Base-by-base conservation (phyloP, 2,888 invertebrate genomes). In the Lottia gigantea region DNA sequence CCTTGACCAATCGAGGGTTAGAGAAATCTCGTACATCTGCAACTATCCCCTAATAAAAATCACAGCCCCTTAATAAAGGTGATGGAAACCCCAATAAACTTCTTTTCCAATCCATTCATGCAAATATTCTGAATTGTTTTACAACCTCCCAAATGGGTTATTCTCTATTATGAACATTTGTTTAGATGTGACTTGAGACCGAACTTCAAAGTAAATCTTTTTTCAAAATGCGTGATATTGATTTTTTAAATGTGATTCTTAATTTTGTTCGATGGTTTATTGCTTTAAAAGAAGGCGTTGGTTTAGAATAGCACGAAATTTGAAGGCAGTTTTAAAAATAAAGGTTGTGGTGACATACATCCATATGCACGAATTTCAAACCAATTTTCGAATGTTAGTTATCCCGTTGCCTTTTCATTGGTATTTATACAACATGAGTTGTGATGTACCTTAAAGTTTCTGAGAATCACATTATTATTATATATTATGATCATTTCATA, bases 1-100 rank as follows among this genome's bases (percentile, higher is more conserved):
- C 55, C 55, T 55, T 55, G 55, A 55, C 55, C 55, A 55, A 55
- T 55, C 55, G 19, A 14, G 55, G 55, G 55, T 55, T 55, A 55
- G 55, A 55, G 19, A 55, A 19, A 19, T 23, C 12, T 23, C 55
- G 55, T 55, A 55, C 55, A 55, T 55, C 55, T 55, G 55, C 55
- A 55, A 55, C 19, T 55, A 55, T 55, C 55, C 55, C 55, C 55
- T 23, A 55, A 23, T 23, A 55, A 55, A 55, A 19, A 23, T 23
- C 19, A 19, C 19, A 23, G 2, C 55, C 55, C 55, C 55, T 55
- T 55, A 19, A 55, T 19, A 55, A 55, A 55, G 19, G 55, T 55
- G 55, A 55, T 55, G 19, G 55, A 55, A 23, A 55, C 55, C 55
- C 55, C 23, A 55, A 55, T 55, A 55, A 55, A 55, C 19, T 23